Conservation (phyloP, 1,140 invertebrate genomes). For the Protaetia brevitarsis region DNA sequence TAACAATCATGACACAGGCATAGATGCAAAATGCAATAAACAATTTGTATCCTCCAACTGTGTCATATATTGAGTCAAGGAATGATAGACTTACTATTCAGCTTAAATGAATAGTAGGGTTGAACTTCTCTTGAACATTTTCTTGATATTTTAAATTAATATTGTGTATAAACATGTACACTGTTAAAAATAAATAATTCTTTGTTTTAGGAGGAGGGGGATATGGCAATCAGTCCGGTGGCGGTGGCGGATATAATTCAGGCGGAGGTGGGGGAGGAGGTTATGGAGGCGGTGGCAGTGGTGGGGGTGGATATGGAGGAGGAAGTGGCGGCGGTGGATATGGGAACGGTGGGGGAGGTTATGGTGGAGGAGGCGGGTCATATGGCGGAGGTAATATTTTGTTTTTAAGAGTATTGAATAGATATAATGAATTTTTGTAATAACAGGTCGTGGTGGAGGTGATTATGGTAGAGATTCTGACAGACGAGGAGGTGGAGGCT, state of each 20-base stretch:
- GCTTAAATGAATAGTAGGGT: conserved; percentile 34
- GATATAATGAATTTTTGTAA: too few relatives aligned
- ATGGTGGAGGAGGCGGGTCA: conserved; percentile 31
- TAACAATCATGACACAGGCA: conserved; percentile 39
- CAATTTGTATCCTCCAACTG: conserved; percentile 33
- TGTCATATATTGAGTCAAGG: conserved; percentile 34
- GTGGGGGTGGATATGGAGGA: conserved; percentile 6
- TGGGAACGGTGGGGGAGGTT: conserved; percentile 23
- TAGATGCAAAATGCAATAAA: conserved; percentile 24
- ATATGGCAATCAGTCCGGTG: conserved; percentile 21
- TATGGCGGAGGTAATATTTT: conserved; percentile 29
- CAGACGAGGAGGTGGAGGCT: conserved; percentile 17
- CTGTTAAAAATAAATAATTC: background rate
- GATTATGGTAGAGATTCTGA: conserved; percentile 8
- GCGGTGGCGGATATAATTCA: conserved; percentile 25
- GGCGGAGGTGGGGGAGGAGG: conserved; percentile 21
- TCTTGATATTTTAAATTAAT: conserved; percentile 15
- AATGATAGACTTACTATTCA: conserved; percentile 39
- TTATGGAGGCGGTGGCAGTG: conserved; percentile 33
- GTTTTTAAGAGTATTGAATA: too few relatives aligned
- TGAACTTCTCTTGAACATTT: conserved; percentile 35
- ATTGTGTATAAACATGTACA: background rate
- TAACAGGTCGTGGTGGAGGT: background rate
- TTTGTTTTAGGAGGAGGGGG: conserved; percentile 31
- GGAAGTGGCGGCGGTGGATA: background rate